Evolutionary conservation across 2,797 vertebrate genomes (phyloP).

Genomic region (Ceryle rudis): DNA sequence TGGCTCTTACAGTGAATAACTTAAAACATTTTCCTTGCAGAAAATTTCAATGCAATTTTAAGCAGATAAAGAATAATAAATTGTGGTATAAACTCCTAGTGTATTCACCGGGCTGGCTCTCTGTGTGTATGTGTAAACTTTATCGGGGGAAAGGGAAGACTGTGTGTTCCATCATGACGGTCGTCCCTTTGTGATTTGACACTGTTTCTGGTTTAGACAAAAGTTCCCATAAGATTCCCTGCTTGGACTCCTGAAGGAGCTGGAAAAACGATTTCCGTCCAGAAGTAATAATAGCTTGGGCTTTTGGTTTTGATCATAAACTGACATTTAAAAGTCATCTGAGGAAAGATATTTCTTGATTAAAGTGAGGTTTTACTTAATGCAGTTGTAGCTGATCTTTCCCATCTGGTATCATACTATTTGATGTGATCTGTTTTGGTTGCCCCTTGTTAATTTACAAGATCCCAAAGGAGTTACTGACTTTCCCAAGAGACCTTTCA

Average conservation of each 20-base stretch:
- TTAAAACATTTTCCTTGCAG: neutral
- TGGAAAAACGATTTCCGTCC: conserved; percentile 47
- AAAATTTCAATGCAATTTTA: neutral
- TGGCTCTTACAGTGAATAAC: neutral
- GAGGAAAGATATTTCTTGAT: conserved; percentile 41
- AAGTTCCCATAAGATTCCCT: conserved; percentile 22
- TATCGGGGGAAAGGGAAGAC: neutral
- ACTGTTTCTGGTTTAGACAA: neutral
- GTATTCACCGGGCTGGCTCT: neutral
- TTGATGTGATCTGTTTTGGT: neutral
- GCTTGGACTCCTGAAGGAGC: conserved; percentile 43
- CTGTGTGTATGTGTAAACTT: neutral
- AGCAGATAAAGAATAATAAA: neutral
- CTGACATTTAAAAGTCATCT: conserved; percentile 58
- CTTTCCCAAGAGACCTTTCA: neutral
- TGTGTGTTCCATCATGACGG: neutral
- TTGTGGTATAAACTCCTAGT: neutral
- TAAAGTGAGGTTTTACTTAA: conserved; percentile 15
- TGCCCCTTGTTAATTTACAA: fast-evolving
- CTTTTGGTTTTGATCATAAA: conserved; percentile 42
- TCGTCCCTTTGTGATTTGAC: neutral
- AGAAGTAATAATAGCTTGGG: conserved; percentile 41
- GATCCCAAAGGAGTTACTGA: neutral
- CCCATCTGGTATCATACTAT: neutral
- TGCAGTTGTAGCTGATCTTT: conserved; percentile 14